Percentiles rank a stretch among this genome's conserved stretches.
Conservation (phyloP, 1,140 invertebrate species). For the Platyscapa corneri region DNA sequence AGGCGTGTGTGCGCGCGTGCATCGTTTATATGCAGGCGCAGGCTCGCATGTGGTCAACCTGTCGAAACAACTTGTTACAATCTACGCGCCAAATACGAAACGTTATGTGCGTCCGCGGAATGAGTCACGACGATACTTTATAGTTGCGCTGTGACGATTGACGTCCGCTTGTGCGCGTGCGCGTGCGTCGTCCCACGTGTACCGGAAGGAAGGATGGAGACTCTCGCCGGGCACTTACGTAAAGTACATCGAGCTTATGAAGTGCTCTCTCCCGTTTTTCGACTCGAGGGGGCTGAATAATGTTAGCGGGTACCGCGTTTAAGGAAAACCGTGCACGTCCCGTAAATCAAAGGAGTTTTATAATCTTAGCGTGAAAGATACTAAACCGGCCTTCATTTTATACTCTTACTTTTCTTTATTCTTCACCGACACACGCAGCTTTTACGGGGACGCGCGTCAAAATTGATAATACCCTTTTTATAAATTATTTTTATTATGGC, state of each 20-base stretch:
- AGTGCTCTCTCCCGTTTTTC: not conserved
- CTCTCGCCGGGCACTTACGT: not conserved
- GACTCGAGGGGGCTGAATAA: not conserved
- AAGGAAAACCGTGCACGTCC: not conserved
- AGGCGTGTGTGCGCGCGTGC: not conserved
- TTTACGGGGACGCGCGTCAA: not conserved
- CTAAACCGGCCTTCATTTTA: not conserved
- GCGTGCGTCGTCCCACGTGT: accelerated
- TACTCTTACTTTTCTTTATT: not conserved
- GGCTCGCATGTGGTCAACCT: not conserved
- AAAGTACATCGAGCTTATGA: not conserved
- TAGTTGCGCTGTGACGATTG: not conserved
- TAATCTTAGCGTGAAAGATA: not conserved
- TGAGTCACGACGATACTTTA: not conserved
- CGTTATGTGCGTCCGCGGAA: not conserved
- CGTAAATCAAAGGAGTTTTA: constrained; percentile 1
- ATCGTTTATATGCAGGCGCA: not conserved
- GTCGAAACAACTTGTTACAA: constrained; percentile 37
- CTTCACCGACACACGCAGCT: not conserved
- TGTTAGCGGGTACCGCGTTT: not conserved
- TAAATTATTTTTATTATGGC: not conserved
- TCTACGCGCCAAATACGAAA: not conserved
- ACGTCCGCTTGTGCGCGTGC: not conserved
- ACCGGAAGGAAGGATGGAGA: not conserved
- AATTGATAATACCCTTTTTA: not conserved